Evolutionary conservation across 1,140 invertebrate species (phyloP), one percentile per base, ranked within the genome.

Genomic region (Argopecten irradians): DNA sequence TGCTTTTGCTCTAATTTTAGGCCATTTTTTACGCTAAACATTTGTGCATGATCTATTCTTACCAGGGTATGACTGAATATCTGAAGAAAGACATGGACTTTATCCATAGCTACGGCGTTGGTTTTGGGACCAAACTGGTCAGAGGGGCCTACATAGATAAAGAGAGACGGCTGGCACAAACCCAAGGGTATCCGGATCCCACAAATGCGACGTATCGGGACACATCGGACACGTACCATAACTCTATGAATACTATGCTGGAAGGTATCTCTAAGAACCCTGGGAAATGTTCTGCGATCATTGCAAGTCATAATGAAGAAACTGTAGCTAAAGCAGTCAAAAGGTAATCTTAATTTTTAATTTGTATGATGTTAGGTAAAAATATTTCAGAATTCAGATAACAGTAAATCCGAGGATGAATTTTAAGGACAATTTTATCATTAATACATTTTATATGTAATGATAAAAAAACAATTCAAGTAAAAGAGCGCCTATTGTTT

Each of bases 251-350:
- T 41, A 43, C 89, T 8, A 82, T 95, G 82, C 43, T 95, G 46
- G 83, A 92, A 22, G 46, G 89, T n/a, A 92, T 95, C 14, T 39
- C 39, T 34, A 84, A 87, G 46, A 39, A 90, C 33, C 89, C 89
- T n/a, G 95, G 96, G 0, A 97, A 97, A 94, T 97, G 98, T 92
- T 97, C 97, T 90, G 98, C 99, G 87, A 99, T 99, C 98, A 98
- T 99, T 84, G 99, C 99, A 13, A 98, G 98, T 1, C 99, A 99
- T 96, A 99, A 99, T 95, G 98, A 99, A 96, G 97, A 99, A 95
- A 99, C 98, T 0, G 97, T 99, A 3, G 97, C 98, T 86, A 98
- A 98, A 95, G 98, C 98, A 82, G 98, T 99, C 91, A 96, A 98
- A 95, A 98, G 98, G 97, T 97, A 94, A 84, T 19, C 5, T 36